phyloP scores from a whole-genome alignment of 2,888 invertebrate species.

The Byasa hedistus region DNA sequence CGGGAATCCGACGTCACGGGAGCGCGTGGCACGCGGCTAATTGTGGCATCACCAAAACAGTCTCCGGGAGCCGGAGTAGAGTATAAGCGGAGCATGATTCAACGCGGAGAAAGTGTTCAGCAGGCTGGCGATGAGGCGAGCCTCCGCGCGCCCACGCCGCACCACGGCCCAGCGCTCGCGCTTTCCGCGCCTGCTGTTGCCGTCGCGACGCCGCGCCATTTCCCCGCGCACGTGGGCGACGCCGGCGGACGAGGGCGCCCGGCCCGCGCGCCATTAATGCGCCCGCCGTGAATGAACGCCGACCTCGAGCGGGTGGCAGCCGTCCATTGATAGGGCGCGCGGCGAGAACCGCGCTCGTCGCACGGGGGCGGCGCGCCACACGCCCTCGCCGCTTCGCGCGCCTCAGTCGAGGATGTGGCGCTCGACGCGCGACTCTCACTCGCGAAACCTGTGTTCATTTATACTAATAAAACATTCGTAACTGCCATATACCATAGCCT shows the following conservation, averaged over 20 bases:
- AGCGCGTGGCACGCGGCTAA: conserved; percentile 68
- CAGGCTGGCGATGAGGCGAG: conserved; percentile 54
- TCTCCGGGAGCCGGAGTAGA: conserved; percentile 54
- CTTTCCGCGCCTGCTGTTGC: conserved; percentile 75
- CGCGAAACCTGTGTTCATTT: conserved; percentile 77
- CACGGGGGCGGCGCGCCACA: conserved; percentile 68
- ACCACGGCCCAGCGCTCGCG: conserved; percentile 70
- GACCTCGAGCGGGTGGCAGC: conserved; percentile 72
- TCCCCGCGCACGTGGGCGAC: conserved; percentile 79
- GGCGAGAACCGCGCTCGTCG: conserved; percentile 64
- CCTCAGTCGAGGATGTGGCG: conserved; percentile 81
- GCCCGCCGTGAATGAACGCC: conserved; percentile 77
- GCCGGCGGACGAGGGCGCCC: conserved; percentile 65
- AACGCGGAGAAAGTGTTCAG: conserved; percentile 51
- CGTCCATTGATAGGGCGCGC: conserved; percentile 75
- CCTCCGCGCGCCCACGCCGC: conserved; percentile 62
- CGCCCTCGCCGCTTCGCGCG: conserved; percentile 75
- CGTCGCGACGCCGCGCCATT: conserved; percentile 78
- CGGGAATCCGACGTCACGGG: conserved; percentile 68
- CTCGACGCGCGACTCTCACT: conserved; percentile 68
- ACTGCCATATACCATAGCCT: conserved; percentile 53
- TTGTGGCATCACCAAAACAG: conserved; percentile 75
- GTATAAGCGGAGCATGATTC: conserved; percentile 68
- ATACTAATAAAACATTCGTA: conserved; percentile 60
- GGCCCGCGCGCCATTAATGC: conserved; percentile 72